Percentiles rank a stretch among this genome's conserved stretches.
These are phyloP conservation scores for Drosophila fulvimacula DNA, from an alignment of 2,888 invertebrate species.

Conservation along the genomic window DNA sequence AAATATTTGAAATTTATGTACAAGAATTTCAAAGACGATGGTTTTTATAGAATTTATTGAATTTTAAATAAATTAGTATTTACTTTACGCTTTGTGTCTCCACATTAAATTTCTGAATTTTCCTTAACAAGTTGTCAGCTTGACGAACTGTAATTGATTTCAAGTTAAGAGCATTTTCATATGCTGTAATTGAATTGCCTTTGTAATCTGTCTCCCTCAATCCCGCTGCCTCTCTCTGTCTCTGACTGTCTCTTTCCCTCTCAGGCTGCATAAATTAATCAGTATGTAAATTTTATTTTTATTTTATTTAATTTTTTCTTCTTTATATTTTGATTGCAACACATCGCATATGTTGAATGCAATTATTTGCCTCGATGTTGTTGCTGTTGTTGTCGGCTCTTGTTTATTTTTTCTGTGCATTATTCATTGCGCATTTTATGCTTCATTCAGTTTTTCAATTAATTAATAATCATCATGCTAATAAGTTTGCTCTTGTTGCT, in stretches of 20 bases:
- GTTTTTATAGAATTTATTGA: no score
- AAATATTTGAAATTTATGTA: background rate
- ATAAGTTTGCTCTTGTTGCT: slow-evolving; percentile 53
- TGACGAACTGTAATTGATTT: slow-evolving; percentile 32
- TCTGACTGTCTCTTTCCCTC: background rate
- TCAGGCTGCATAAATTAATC: slow-evolving; percentile 49
- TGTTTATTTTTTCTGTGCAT: slow-evolving; percentile 46
- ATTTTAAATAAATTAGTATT: background rate
- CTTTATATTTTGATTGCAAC: slow-evolving; percentile 25
- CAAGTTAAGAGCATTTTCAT: slow-evolving; percentile 16
- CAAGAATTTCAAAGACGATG: background rate
- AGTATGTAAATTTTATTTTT: slow-evolving; percentile 23
- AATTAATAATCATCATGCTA: slow-evolving; percentile 79
- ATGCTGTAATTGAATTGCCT: slow-evolving; percentile 43
- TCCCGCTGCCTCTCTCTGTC: background rate
- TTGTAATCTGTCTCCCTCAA: slow-evolving; percentile 19
- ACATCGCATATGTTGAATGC: slow-evolving; percentile 59
- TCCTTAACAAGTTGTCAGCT: slow-evolving; percentile 2
- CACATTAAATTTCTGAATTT: background rate
- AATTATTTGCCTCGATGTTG: slow-evolving; percentile 27
- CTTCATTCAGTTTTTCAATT: slow-evolving; percentile 77
- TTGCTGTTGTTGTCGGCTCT: slow-evolving; percentile 12
- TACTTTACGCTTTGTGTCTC: background rate
- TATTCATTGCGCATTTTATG: slow-evolving; percentile 77
- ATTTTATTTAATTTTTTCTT: slow-evolving; percentile 11